phyloP scores from a whole-genome alignment of 2,888 invertebrate genomes.

The Lissonota sp. region DNA sequence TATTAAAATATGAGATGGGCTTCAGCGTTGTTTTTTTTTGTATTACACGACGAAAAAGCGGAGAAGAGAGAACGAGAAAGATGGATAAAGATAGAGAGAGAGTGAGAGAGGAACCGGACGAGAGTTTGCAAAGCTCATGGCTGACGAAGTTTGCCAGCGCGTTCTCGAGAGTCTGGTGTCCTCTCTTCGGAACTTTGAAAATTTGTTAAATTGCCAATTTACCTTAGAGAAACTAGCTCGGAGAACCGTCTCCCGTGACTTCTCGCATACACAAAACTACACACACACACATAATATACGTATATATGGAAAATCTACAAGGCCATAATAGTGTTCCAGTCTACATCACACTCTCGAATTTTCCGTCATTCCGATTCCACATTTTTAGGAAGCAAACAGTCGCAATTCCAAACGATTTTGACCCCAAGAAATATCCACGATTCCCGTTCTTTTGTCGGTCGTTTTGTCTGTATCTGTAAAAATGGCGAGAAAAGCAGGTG shows the following conservation, averaged over 20 bases:
- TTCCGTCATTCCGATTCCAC: not conserved
- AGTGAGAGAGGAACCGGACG: conserved; percentile 20
- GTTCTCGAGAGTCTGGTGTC: conserved; percentile 50
- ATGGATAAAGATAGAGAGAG: not conserved
- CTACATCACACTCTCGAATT: not conserved
- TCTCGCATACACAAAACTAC: conserved; percentile 20
- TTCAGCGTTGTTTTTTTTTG: conserved; percentile 6
- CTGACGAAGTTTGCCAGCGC: conserved; percentile 72
- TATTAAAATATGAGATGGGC: conserved; percentile 16
- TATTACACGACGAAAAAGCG: conserved; percentile 2
- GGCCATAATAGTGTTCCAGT: not conserved
- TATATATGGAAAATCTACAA: not conserved
- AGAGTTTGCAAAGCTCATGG: conserved; percentile 61
- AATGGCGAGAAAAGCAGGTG: no score
- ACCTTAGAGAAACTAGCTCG: conserved; percentile 78
- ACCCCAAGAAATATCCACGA: no score
- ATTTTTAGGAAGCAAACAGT: no score
- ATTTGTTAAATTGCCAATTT: conserved; percentile 83
- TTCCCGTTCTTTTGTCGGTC: no score
- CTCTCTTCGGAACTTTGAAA: conserved; percentile 77
- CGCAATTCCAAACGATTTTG: no score
- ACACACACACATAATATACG: conserved; percentile 5
- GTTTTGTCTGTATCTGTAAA: no score
- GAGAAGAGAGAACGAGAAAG: conserved; percentile 3
- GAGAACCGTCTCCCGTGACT: conserved; percentile 38